Evolutionary conservation across 2,888 invertebrate genomes (phyloP), one percentile per base, ranked within the genome.

Genomic region (Gastracanthus pulcherrimus): DNA sequence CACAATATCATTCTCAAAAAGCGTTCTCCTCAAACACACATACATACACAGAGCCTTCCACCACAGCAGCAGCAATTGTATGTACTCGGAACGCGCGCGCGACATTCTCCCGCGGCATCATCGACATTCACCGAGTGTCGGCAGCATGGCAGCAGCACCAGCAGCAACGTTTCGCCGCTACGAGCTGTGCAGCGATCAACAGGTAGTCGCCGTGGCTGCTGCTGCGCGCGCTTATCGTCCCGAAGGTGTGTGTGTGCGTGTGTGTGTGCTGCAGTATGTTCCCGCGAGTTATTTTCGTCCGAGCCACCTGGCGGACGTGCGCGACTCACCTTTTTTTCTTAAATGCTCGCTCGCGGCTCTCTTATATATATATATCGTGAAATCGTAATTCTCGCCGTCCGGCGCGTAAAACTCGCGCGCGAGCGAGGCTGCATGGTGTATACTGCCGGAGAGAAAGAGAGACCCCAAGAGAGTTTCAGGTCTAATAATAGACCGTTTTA

Each of bases 231-330:
- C 74, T 74, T 74, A 74, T 74, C 74, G 74, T 23, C 31, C 45
- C 23, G 19, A 34, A 41, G 72, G n/a, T n/a, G n/a, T n/a, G n/a
- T n/a, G n/a, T n/a, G n/a, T n/a, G n/a, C n/a, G n/a, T n/a, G n/a
- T n/a, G n/a, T n/a, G n/a, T n/a, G n/a, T 34, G 74, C 62, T 48
- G 62, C 62, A 62, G 48, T 74, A 74, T 74, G 62, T 74, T 74
- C 74, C 62, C 72, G 34, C 26, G 66, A 76, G 76, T 34, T 76
- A 76, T 76, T 76, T 76, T 76, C 66, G 66, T 76, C 38, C 76
- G 29, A 55, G 76, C 76, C 66, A 76, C 76, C 75, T 75, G 75
- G 75, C 75, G 75, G 48, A 75, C 75, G 75, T 29, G 75, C 69
- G 36, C 23, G 29, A 16, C 60, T 29, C 34, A 5, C 64, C 64